Base-by-base conservation (phyloP, 1,140 invertebrate species). In the Littorina saxatilis region DNA sequence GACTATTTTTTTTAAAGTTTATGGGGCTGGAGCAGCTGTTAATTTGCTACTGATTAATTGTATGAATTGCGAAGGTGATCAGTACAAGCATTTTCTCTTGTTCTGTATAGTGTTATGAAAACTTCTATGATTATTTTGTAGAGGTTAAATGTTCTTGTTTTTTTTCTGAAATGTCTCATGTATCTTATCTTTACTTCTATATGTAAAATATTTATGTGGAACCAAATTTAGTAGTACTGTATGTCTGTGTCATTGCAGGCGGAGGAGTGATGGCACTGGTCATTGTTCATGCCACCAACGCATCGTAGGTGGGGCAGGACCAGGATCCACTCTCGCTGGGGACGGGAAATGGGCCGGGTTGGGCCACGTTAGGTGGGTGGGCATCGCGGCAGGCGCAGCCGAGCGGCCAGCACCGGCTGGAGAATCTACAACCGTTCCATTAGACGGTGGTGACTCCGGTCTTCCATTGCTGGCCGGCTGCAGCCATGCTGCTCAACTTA, bases 361-460 rank as follows among this genome's bases (percentile, higher is more conserved):
- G 86, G 87, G 87, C 86, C 85, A 85, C 82, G 82, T 81, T 82
- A 81, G 81, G 80, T 83, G 84, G 77, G 76, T 83, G 87, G 83
- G 82, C 85, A 82, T 85, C 88, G 86, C 83, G 76, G 83, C 83
- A 80, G 75, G 75, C 81, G 80, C 76, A 77, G 81, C 77, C 73
- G 80, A 77, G 63, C 74, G 50, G 32, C 74, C 37, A 50, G 74
- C 29, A 58, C 47, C 11, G 74, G 74, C 74, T 58, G 50, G 47
- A 76, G 74, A 39, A 76, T 37, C 47, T 29, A 29, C 2, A 35
- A 2, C 35, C 35, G 17, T 47, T 47, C 43, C 43, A 47, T 47
- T 17, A 47, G 32, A 29, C 32, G 32, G 23, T 17, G 66, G 35
- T 2, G 5, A 68, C 66, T 27, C 35, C 23, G 5, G 66, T 35